Evolutionary conservation across 2,113 vertebrate species (phyloP).

Genomic region (Coracopsis vasa): DNA sequence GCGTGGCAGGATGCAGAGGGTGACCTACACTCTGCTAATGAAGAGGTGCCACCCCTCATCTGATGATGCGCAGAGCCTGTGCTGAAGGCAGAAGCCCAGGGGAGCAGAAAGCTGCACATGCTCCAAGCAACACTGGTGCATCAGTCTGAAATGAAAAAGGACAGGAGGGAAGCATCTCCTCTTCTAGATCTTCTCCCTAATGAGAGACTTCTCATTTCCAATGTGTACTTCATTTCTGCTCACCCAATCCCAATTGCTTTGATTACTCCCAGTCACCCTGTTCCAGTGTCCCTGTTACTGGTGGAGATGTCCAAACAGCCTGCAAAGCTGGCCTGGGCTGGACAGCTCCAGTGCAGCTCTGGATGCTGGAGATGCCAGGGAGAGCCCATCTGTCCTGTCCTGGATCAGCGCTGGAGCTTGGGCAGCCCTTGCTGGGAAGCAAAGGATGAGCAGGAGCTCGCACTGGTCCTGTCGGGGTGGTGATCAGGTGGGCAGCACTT

Average conservation of each 20-base stretch:
- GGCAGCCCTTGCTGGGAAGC: accelerated
- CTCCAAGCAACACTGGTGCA: too few species aligned
- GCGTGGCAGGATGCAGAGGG: background rate
- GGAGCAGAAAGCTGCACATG: background rate
- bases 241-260: too few species aligned
- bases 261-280: background rate
- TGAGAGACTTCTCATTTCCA: background rate
- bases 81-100: background rate
- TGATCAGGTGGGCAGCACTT: accelerated
- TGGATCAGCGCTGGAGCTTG: accelerated
- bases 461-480: accelerated
- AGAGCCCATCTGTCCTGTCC: accelerated
- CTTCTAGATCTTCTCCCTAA: background rate
- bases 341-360: accelerated
- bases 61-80: background rate
- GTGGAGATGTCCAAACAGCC: background rate
- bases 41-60: background rate
- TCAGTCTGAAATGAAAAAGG: background rate
- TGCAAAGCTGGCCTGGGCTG: accelerated
- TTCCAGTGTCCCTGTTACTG: background rate
- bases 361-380: background rate
- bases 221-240: background rate
- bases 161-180: background rate
- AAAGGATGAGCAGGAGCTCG: accelerated
- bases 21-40: background rate